These are phyloP conservation scores for Apis laboriosa DNA, from an alignment of 1,140 invertebrate species.

Conservation along the genomic window DNA sequence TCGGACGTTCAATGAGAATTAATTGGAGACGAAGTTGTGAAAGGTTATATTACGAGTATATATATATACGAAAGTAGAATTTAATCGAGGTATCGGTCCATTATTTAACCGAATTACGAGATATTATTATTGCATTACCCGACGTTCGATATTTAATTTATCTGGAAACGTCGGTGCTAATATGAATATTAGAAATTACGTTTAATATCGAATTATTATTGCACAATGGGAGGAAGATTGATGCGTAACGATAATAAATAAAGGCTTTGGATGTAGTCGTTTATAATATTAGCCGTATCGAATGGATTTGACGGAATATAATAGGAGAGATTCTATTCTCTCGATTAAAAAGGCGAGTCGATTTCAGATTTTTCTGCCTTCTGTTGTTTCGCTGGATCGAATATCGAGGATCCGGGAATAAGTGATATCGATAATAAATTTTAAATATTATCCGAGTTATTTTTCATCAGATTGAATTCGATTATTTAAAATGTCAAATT, in stretches of 20 bases:
- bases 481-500: constrained; percentile 22
- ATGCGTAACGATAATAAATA: not conserved
- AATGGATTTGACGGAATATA: not conserved
- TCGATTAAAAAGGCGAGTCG: not conserved
- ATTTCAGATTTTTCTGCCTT: not conserved
- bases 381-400: not conserved
- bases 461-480: not conserved
- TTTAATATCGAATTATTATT: not conserved
- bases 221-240: not conserved
- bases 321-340: not conserved
- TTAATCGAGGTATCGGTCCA: not conserved
- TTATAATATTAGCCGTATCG: not conserved
- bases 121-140: not conserved
- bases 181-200: not conserved
- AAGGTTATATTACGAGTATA: no score
- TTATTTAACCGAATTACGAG: not conserved
- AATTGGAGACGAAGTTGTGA: constrained; percentile 5
- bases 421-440: not conserved
- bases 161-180: not conserved
- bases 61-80: not conserved
- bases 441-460: not conserved
- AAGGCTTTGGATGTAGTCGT: not conserved
- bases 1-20: constrained; percentile 33
- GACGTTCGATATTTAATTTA: not conserved
- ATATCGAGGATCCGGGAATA: not conserved